Percentiles rank a stretch among this genome's conserved stretches.
Conservation (phyloP, 2,888 invertebrate genomes). For the Chrysolina oricalcia region DNA sequence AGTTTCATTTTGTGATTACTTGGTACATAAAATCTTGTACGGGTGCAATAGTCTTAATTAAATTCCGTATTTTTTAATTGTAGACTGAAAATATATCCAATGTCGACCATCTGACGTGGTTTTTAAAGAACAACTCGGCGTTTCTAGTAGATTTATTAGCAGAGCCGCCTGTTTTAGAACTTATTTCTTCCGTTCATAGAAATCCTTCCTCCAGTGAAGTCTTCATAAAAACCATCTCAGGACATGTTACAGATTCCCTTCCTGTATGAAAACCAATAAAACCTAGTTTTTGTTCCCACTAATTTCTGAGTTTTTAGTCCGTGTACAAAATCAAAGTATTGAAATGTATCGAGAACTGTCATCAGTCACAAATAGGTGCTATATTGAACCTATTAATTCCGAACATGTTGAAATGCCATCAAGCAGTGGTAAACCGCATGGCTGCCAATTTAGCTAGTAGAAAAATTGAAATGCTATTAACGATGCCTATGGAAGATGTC, state of each 20-base stretch:
- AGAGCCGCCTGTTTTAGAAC: conserved; percentile 80
- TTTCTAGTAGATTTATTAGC: conserved; percentile 78
- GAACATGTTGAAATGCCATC: conserved; percentile 79
- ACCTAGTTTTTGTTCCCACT: not conserved
- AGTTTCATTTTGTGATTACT: conserved; percentile 85
- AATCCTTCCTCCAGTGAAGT: conserved; percentile 81
- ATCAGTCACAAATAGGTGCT: conserved; percentile 82
- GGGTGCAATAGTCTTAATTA: no score
- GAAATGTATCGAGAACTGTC: conserved; percentile 81
- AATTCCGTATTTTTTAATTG: conserved; percentile 52
- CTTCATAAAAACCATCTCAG: conserved; percentile 77
- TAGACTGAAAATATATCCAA: conserved; percentile 82
- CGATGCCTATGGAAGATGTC: conserved; percentile 76
- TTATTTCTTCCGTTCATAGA: conserved; percentile 76
- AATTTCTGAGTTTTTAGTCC: conserved; percentile 71
- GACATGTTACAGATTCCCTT: conserved; percentile 22
- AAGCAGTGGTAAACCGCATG: conserved; percentile 79
- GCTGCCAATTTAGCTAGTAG: conserved; percentile 84
- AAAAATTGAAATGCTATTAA: conserved; percentile 80
- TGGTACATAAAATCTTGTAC: conserved; percentile 71
- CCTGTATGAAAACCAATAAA: conserved; percentile 33
- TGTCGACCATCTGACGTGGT: conserved; percentile 83
- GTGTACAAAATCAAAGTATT: conserved; percentile 80
- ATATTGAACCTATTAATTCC: conserved; percentile 78
- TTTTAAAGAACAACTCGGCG: conserved; percentile 82